These are phyloP conservation scores for Lasioglossum zephyrum DNA, from an alignment of 2,888 invertebrate species.

Conservation along the genomic window DNA sequence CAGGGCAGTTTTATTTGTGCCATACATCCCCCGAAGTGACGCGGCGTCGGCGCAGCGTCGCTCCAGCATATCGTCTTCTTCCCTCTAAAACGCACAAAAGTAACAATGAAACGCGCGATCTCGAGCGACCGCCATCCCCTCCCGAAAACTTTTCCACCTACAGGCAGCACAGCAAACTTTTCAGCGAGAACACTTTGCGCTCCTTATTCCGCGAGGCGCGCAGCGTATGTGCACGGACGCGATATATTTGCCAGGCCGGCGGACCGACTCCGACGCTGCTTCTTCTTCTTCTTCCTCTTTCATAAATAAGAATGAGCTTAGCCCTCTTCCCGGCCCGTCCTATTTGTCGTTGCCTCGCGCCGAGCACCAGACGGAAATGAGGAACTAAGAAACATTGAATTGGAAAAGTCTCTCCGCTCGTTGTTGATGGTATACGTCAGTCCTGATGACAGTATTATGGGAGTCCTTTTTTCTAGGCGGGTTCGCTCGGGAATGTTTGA, in stretches of 20 bases:
- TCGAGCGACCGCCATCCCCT: neutral
- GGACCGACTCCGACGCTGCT: slow-evolving; percentile 36
- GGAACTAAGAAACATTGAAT: slow-evolving; percentile 40
- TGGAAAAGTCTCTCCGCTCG: slow-evolving; percentile 30
- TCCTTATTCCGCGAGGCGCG: slow-evolving; percentile 19
- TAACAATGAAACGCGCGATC: slow-evolving; percentile 67
- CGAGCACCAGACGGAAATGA: slow-evolving; percentile 39
- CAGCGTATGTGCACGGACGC: slow-evolving; percentile 13
- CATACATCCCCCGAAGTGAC: slow-evolving; percentile 58
- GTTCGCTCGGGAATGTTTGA: neutral
- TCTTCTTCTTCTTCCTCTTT: slow-evolving; percentile 49
- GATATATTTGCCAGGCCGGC: slow-evolving; percentile 25
- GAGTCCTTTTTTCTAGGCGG: neutral
- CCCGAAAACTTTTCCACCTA: slow-evolving; percentile 46
- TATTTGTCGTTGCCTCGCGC: slow-evolving; percentile 59
- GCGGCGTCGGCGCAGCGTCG: slow-evolving; percentile 26
- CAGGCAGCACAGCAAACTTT: slow-evolving; percentile 55
- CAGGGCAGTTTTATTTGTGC: slow-evolving; percentile 66
- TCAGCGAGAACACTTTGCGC: slow-evolving; percentile 39
- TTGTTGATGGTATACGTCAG: slow-evolving; percentile 4
- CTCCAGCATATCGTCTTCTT: slow-evolving; percentile 45
- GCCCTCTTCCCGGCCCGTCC: slow-evolving; percentile 28
- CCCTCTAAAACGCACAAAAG: slow-evolving; percentile 59
- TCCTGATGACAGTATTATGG: slow-evolving; percentile 5
- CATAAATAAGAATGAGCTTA: slow-evolving; percentile 68